Base-by-base conservation (phyloP, 1,140 invertebrate species). In the Akabosia matsudoensis region DNA sequence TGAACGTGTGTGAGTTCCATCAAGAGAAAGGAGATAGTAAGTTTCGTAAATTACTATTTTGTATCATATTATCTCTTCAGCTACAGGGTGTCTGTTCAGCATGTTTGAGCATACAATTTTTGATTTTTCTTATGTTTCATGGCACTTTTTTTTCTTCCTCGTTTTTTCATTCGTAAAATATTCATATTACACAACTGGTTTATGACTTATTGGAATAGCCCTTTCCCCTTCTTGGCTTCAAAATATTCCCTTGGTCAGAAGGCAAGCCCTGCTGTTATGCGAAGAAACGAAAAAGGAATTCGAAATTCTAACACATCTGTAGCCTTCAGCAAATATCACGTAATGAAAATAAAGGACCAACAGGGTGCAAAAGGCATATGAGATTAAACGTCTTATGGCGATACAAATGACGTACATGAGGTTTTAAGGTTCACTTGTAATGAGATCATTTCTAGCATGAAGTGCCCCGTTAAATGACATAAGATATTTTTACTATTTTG, bases 101-200 rank as follows among this genome's bases (percentile, higher is more conserved):
- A 45, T 45, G 37, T 45, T 45, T 45, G 7, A 45, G 37, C 18
- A 45, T 10, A 7, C 37, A 45, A 10, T 18, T 45, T 45, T 18
- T 45, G 7, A 45, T 45, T 45, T 56, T 56, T 22, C 54, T 56
- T 22, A 56, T 22, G 24, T 24, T 56, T 56, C 24, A 4, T 56
- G 54, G 54, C 7, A 10, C 7, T 45, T 45, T 45, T 45, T 79
- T 79, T 73, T 73, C 77, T 75, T 54, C 74, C 28, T n/a, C n/a
- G n/a, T 18, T 31, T 52, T 73, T 24, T 2, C 67, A 14, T 22
- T 4, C 67, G 28, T 30, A 70, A 10, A 70, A 26, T 34, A 14
- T 34, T 24, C 67, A 70, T 18, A 30, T 31, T 34, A 70, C 28
- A 70, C 26, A 56, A 56, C 7, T 56, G 24, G 4, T 56, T 56